Conservation (phyloP, 2,113 vertebrate species). For the Chamaea fasciata region DNA sequence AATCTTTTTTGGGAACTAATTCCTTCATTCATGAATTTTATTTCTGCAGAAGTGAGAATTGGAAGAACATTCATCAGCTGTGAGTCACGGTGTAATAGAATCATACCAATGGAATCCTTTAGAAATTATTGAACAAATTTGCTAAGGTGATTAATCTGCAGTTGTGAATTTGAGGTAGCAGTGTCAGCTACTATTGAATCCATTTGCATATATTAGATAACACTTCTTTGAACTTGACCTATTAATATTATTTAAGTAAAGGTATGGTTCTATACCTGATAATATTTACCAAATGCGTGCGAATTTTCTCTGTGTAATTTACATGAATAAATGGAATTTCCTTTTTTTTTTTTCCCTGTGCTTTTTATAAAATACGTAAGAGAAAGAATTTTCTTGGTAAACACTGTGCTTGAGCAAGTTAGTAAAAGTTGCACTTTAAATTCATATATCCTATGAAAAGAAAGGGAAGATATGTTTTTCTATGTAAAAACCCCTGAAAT, state of each 20-base stretch:
- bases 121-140: background rate
- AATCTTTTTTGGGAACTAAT: background rate
- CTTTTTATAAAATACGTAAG: background rate
- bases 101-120: background rate
- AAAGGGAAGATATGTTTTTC: background rate
- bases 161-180: background rate
- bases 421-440: background rate
- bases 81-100: background rate
- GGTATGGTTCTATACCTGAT: background rate
- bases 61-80: background rate
- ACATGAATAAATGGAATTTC: background rate
- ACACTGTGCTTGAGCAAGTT: background rate
- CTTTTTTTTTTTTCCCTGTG: background rate
- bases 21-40: background rate
- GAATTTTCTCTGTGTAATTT: background rate
- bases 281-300: background rate
- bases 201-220: background rate
- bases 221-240: background rate
- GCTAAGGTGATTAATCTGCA: background rate
- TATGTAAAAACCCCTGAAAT: accelerated
- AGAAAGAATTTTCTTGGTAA: background rate
- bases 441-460: background rate
- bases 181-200: background rate
- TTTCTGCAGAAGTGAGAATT: background rate
- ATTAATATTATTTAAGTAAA: background rate